Percentiles rank a stretch among this genome's conserved stretches.
These are phyloP conservation scores for Paramormyrops kingsleyae DNA, from an alignment of 2,113 vertebrate genomes.

Conservation along the genomic window DNA sequence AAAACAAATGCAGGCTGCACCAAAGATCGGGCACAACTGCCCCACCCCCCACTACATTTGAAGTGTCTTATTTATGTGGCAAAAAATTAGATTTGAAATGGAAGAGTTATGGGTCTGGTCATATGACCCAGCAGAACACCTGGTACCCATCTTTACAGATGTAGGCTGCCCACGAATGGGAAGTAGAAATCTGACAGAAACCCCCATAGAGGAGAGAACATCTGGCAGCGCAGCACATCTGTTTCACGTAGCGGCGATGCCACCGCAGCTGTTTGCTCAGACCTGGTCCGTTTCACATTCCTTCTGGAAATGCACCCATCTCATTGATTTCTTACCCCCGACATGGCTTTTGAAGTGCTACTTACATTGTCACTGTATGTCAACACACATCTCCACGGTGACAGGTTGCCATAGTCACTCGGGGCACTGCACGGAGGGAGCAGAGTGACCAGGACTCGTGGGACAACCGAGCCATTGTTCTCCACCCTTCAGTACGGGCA, in stretches of 20 bases:
- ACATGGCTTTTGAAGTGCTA: background rate
- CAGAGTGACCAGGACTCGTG: background rate
- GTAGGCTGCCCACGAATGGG: background rate
- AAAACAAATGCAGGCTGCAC: background rate
- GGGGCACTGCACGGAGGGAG: background rate
- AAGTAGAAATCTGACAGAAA: background rate
- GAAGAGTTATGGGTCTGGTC: background rate
- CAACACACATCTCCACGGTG: conserved; percentile 18
- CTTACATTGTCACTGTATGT: background rate
- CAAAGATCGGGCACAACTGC: background rate
- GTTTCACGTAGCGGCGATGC: background rate
- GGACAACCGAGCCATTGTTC: background rate
- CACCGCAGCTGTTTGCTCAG: background rate
- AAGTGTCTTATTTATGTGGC: background rate
- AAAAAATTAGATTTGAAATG: background rate
- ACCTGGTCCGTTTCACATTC: background rate
- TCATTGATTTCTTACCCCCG: background rate
- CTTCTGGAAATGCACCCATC: background rate
- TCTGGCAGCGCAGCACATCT: conserved; percentile 3
- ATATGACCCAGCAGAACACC: background rate
- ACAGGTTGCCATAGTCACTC: conserved; percentile 8
- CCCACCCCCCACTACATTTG: background rate
- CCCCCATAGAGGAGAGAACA: conserved; percentile 5
- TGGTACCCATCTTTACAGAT: background rate
- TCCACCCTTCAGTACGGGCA: background rate